These are phyloP conservation scores for Dendronephthya gigantea DNA, from an alignment of 64 coral and sea anemone genomes.

Conservation along the genomic window DNA sequence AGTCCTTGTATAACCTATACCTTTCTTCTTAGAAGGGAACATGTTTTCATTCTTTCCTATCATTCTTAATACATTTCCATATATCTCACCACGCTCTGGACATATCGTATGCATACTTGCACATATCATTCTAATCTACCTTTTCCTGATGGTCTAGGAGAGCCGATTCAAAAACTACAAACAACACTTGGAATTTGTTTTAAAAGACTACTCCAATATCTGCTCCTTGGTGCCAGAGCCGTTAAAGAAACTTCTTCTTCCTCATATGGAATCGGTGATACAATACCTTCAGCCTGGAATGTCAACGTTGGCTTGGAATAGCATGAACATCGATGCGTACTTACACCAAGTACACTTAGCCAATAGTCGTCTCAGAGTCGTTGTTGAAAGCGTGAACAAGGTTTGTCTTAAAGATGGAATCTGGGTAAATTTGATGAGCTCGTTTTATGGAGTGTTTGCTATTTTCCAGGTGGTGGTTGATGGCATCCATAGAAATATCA, in stretches of 20 bases:
- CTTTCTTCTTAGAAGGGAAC: neutral
- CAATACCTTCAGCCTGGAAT: conserved; percentile 89
- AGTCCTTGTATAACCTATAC: too few species aligned
- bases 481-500: neutral
- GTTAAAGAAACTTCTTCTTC: conserved; percentile 52
- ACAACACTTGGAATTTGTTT: conserved; percentile 71
- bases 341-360: conserved; percentile 49
- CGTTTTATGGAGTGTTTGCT: too few species aligned
- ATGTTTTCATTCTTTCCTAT: too few species aligned
- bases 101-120: neutral
- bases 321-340: conserved; percentile 98
- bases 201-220: conserved; percentile 72
- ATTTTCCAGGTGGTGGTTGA: neutral
- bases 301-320: conserved; percentile 84
- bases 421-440: too few species aligned
- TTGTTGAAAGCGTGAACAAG: conserved; percentile 11
- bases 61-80: too few species aligned
- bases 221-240: conserved; percentile 61
- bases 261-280: conserved; percentile 84
- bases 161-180: conserved; percentile 81
- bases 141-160: conserved; percentile 47
- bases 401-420: neutral
- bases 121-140: neutral
- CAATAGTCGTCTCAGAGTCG: neutral
- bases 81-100: too few species aligned